These are phyloP conservation scores for Aradophagus sp. DNA, from an alignment of 1,140 invertebrate genomes.

Conservation along the genomic window DNA sequence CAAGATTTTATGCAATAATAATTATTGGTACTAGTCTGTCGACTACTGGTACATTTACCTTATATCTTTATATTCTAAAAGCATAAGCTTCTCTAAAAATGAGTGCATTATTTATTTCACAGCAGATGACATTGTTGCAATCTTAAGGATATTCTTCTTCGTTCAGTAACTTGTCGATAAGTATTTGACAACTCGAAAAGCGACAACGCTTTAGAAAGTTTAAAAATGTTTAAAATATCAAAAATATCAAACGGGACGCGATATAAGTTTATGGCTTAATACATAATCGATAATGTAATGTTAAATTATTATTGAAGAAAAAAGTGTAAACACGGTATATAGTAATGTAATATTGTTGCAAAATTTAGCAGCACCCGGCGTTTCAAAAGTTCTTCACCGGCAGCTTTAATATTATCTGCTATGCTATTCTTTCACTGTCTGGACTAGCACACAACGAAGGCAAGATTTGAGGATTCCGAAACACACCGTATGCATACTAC, in stretches of 20 bases:
- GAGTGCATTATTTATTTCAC: no score
- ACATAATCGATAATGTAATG: no score
- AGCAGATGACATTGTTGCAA: not conserved
- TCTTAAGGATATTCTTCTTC: conserved; percentile 27
- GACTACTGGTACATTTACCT: no score
- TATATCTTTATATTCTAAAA: no score
- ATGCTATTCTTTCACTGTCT: conserved; percentile 32
- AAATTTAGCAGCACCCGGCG: conserved; percentile 9
- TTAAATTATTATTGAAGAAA: no score
- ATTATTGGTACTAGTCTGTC: no score
- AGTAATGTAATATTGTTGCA: conserved; percentile 5
- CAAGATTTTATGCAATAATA: no score
- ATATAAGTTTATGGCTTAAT: no score
- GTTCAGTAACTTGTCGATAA: conserved; percentile 16
- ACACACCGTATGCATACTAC: conserved; percentile 32
- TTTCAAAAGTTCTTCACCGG: conserved; percentile 16
- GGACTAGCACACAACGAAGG: conserved; percentile 22
- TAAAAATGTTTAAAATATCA: conserved; percentile 4
- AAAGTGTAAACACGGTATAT: no score
- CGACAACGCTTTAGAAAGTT: not conserved
- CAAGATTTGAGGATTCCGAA: conserved; percentile 42
- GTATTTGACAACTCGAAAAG: conserved; percentile 17
- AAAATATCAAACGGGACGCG: conserved; percentile 15
- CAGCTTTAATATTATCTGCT: conserved; percentile 26
- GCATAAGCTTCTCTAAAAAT: no score